phyloP scores from a whole-genome alignment of 2,113 vertebrate genomes.

The Lepus americanus region DNA sequence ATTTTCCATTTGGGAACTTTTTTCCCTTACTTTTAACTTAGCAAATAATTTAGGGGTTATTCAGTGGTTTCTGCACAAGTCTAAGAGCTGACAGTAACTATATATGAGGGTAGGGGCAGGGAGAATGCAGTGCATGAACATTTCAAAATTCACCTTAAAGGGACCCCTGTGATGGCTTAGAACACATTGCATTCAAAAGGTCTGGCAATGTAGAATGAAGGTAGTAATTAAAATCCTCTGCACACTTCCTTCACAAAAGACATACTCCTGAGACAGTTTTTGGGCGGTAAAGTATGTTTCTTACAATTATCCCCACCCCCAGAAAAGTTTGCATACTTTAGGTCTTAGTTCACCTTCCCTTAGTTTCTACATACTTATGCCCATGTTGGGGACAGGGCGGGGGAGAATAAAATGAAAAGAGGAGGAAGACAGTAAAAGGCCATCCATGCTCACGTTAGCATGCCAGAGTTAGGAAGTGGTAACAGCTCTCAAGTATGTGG shows the following conservation, averaged over 20 bases:
- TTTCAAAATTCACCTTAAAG: constrained; percentile 47
- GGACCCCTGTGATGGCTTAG: neutral
- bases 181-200: constrained; percentile 18
- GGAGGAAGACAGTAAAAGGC: constrained; percentile 53
- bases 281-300: neutral
- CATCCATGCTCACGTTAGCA: neutral
- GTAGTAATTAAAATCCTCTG: neutral
- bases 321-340: constrained; percentile 5
- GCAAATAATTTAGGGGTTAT: constrained; percentile 43
- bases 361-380: constrained; percentile 37
- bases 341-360: neutral
- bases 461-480: constrained; percentile 1
- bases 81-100: neutral
- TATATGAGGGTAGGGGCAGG: neutral
- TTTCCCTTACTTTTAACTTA: constrained; percentile 27
- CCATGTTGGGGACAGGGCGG: neutral
- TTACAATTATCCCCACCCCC: neutral
- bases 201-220: neutral
- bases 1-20: constrained; percentile 1
- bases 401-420: neutral
- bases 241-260: neutral
- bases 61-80: neutral
- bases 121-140: neutral
- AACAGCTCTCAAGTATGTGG: neutral
- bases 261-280: neutral